Evolutionary conservation across 2,888 invertebrate genomes (phyloP), one percentile per base, ranked within the genome.

Genomic region (Allolobophora icterica): DNA sequence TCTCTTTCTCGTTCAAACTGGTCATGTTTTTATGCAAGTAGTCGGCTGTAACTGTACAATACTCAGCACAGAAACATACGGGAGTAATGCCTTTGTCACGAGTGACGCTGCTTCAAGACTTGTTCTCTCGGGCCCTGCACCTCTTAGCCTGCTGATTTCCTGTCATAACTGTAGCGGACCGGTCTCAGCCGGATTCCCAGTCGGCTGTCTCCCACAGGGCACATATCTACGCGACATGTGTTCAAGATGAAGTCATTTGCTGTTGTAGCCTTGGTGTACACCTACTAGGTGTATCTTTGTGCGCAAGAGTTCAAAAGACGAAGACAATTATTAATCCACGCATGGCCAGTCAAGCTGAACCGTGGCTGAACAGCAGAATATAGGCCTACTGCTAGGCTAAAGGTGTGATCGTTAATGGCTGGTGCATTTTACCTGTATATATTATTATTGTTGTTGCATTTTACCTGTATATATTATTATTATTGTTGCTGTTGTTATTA

Each of bases 341-440:
- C 71, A 71, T 71, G 71, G n/a, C 71, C 71, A 71, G 71, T 71
- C 71, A 71, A 71, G 71, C 71, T 8, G 71, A 71, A 71, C 45
- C 17, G 45, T 45, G 52, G 52, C 52, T 52, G 4, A 52, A 24
- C 4, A 52, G 52, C 52, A 24, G 21, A 4, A 24, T 52, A 52
- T 5, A 24, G 45, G 45, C 45, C 45, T 19, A 19, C 15, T 17
- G 1, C 42, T 45, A 52, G 24, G 24, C 52, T 24, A 52, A 1
- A 42, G 42, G 52, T 24, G 52, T 24, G 52, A 52, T 52, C 24
- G 21, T 24, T 52, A 5, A 24, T 24, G 24, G 24, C 52, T 52
- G 24, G 52, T 52, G 24, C 3, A 24, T 24, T 52, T 52, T 52
- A 52, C 52, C 52, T 52, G 52, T 52, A 52, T 5, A 19, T 19